Evolutionary conservation across 1,140 invertebrate genomes (phyloP).

Genomic region (Bacillus rossius): DNA sequence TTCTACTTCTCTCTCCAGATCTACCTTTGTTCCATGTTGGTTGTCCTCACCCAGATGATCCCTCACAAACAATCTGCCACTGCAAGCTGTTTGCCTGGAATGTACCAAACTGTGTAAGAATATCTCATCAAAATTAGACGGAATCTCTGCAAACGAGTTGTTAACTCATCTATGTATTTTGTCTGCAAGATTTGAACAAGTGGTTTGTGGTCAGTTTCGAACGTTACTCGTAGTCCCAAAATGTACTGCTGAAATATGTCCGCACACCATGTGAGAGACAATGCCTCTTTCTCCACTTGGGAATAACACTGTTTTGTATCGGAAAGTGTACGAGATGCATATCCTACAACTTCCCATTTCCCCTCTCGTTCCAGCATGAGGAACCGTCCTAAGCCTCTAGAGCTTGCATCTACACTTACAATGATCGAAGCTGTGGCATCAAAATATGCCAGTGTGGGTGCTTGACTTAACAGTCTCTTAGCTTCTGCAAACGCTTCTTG

Average conservation of each 20-base stretch:
- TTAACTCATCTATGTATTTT: constrained; percentile 32
- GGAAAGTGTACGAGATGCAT: constrained; percentile 25
- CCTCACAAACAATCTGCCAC: constrained; percentile 27
- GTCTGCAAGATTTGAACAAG: constrained; percentile 25
- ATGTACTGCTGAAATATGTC: constrained; percentile 36
- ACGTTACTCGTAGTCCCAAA: constrained; percentile 21
- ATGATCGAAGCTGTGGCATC: constrained; percentile 9
- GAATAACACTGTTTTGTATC: constrained; percentile 30
- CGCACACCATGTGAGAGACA: constrained; percentile 43
- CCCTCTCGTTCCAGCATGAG: constrained; percentile 24
- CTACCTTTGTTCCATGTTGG: not conserved
- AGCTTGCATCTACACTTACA: constrained; percentile 14
- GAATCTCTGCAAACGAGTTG: constrained; percentile 37
- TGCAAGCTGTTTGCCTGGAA: constrained; percentile 30
- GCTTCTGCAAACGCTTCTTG: constrained; percentile 24
- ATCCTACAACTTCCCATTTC: constrained; percentile 32
- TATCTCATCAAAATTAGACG: constrained; percentile 35
- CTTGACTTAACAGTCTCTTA: constrained; percentile 23
- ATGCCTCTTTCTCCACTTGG: constrained; percentile 45
- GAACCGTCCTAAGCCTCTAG: constrained; percentile 21
- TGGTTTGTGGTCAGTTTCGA: constrained; percentile 36
- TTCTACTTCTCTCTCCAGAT: constrained; percentile 16
- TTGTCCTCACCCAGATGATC: constrained; percentile 25
- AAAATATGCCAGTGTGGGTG: constrained; percentile 31
- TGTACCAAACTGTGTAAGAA: constrained; percentile 29